Evolutionary conservation across 2,888 invertebrate species (phyloP).

Genomic region (Ditula angustiorana): DNA sequence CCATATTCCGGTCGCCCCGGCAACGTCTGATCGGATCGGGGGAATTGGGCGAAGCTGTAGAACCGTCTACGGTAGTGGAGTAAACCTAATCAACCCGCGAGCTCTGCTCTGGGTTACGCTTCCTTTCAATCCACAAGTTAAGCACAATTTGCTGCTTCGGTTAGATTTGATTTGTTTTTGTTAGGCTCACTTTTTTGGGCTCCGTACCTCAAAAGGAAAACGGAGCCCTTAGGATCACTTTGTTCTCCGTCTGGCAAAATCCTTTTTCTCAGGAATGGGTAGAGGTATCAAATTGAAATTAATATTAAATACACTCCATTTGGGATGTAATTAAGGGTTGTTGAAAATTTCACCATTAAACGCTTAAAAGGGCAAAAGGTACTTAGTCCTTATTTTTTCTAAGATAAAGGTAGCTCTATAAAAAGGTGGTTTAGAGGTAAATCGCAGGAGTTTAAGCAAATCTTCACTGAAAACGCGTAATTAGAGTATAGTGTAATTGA

Average conservation of each 20-base stretch:
- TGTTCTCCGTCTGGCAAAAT: too few species aligned
- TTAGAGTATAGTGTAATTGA: neutral
- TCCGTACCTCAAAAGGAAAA: too few species aligned
- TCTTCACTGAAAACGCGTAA: neutral
- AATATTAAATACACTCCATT: too few species aligned
- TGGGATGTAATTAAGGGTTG: too few species aligned
- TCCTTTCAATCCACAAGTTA: neutral
- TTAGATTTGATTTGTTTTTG: neutral
- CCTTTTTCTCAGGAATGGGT: too few species aligned
- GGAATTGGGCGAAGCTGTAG: constrained; percentile 3
- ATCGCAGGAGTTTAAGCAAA: neutral
- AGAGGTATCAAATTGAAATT: too few species aligned
- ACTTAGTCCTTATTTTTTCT: too few species aligned
- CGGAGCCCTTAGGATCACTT: too few species aligned
- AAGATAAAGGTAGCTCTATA: too few species aligned
- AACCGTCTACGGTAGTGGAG: constrained; percentile 14
- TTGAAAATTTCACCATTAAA: too few species aligned
- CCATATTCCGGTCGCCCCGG: neutral
- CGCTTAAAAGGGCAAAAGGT: too few species aligned
- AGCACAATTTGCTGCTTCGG: neutral
- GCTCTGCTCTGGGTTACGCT: neutral
- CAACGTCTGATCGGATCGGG: constrained; percentile 8
- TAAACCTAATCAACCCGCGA: constrained; percentile 22
- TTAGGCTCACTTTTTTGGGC: neutral
- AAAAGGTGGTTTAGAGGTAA: too few species aligned